Evolutionary conservation across 2,113 vertebrate genomes (phyloP), one percentile per base, ranked within the genome.

Genomic region (Caracal caracal): DNA sequence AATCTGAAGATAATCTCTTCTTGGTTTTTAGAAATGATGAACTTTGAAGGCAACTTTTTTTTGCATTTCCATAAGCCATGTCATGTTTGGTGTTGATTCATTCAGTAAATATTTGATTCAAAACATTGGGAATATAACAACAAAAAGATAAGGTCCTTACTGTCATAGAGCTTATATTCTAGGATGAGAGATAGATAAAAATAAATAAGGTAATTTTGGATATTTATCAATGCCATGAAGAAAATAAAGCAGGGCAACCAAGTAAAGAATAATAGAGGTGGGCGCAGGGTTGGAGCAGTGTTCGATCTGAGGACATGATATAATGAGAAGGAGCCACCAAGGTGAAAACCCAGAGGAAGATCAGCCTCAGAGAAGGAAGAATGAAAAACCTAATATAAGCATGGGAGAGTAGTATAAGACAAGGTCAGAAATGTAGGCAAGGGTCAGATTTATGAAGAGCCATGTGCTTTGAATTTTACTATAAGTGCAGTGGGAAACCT

Each of bases 21-120:
- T 63, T 82, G 40, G 43, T 59, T 47, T 93, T 84, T 92, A 87
- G 81, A 85, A 92, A 83, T 96, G 61, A 93, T 87, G 61, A 87
- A 93, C 10, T 84, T 63, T 88, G 47, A 88, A 92, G 43, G 30
- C n/a, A 26, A 9, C 30, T 47, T 17, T 49, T 51, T 97, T 53
- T 94, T n/a, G 35, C 22, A 51, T 80, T 91, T 96, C 40, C 13
- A 2, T 73, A 84, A 80, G 88, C n/a, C 88, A 11, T 91, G 43
- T 85, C 81, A n/a, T 95, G n/a, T 49, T 81, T 93, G 47, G 33
- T 92, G 93, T 89, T 85, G 35, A 30, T 61, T 85, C 56, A 89
- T 86, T 75, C 20, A 84, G 33, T 83, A 94, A 65, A 88, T 94
- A 70, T 53, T 65, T 78, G 51, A 88, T 28, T 8, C 53, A 37